Evolutionary conservation across 2,797 vertebrate species (phyloP), one percentile per base, ranked within the genome.

Genomic region (Manis javanica): DNA sequence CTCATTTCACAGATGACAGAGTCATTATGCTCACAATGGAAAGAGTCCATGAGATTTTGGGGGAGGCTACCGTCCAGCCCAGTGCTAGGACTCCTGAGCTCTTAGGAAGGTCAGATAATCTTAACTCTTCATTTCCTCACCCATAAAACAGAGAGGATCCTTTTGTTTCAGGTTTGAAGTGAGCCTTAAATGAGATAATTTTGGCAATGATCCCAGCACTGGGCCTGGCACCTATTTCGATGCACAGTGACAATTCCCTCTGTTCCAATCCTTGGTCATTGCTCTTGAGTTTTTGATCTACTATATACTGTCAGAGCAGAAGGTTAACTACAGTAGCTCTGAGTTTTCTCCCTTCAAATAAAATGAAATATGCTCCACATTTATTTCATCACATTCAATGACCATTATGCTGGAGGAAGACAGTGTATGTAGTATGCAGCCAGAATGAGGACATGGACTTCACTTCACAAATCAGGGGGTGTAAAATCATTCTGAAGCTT

Each of bases 381-480:
- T 78, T 51, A 82, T 59, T 61, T 51, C 42, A 14, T 90, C 74
- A 66, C 74, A 13, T 72, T 39, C 69, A 21, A 7, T 63, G 87
- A 61, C 83, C 78, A 26, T 55, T 24, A 18, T 0, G 0, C 83
- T 5, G 21, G 85, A 21, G 49, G 79, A 55, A 88, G 55, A 63
- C 23, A 11, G 61, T 16, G 64, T 0, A 3, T 16, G 64, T 0
- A 3, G 29, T 7, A 2, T 0, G 49, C 7, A 24, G 69, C 55
- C 37, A 26, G 85, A 42, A 81, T 2, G 21, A 84, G 87, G 46
- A 87, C 24, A 1, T 7, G 12, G 77, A 78, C 81, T 69, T 51
- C 53, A 34, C 34, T 26, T 24, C 92, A 91, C 95, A 93, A 91
- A 94, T 68, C 83, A 89, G 77, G 72, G 39, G 23, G 49, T 12